Percentiles rank a stretch among this genome's conserved stretches.
phyloP scores from a whole-genome alignment of 2,797 vertebrate species.

The Sebastes taczanowskii region DNA sequence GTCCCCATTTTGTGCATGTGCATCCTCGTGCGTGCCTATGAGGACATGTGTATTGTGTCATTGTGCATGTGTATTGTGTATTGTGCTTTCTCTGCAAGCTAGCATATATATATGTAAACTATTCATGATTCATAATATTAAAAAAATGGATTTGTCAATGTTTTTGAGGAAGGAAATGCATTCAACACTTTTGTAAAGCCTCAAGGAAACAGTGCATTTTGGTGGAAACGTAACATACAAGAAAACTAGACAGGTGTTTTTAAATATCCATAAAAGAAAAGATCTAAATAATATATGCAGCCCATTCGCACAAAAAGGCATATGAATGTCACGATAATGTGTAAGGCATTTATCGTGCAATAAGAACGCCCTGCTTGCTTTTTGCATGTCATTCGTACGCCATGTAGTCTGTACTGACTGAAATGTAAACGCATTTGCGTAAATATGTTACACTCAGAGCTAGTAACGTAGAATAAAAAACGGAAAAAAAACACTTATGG shows the following conservation, averaged over 20 bases:
- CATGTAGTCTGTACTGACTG: background rate
- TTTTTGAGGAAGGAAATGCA: background rate
- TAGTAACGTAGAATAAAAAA: too few relatives aligned
- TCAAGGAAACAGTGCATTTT: background rate
- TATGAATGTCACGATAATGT: rapidly evolving
- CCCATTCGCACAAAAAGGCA: background rate
- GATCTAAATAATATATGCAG: background rate
- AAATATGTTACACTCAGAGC: too few relatives aligned
- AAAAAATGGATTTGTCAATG: background rate
- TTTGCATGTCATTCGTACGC: background rate
- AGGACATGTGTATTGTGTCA: too few relatives aligned
- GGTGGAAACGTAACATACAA: background rate
- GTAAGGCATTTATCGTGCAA: background rate
- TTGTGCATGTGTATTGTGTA: background rate
- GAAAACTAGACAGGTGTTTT: background rate
- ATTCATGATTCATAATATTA: background rate
- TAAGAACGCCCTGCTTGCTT: too few relatives aligned
- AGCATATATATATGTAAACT: background rate
- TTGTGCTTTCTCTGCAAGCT: background rate
- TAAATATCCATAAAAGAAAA: background rate
- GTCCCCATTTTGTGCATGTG: background rate
- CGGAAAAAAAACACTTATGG: too few relatives aligned
- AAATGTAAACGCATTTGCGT: background rate
- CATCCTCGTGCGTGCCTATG: background rate
- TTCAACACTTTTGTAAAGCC: background rate